These are phyloP conservation scores for Heliconius charithonia DNA, from an alignment of 2,888 invertebrate species.

Conservation along the genomic window DNA sequence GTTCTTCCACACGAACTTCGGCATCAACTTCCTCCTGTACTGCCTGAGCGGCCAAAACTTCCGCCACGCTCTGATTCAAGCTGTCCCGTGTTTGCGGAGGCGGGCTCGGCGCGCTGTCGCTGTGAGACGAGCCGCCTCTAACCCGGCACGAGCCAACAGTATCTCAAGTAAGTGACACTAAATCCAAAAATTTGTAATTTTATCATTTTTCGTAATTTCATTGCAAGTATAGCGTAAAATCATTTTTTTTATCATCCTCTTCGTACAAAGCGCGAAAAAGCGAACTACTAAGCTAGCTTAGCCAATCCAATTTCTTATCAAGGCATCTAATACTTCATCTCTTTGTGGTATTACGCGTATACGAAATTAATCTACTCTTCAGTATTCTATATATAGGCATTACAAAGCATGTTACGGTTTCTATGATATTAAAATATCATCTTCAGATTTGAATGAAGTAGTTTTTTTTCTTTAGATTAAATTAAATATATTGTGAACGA, in stretches of 20 bases:
- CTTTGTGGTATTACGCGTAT: background rate
- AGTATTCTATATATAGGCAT: background rate
- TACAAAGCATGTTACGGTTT: background rate
- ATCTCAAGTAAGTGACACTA: slow-evolving; percentile 61
- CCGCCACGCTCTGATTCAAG: slow-evolving; percentile 81
- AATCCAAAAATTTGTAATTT: background rate
- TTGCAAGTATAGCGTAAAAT: no score
- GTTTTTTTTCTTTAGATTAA: background rate
- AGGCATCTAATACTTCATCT: background rate
- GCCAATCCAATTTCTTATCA: background rate
- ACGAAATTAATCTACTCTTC: background rate
- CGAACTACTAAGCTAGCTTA: background rate
- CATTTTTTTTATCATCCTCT: no score
- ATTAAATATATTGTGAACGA: no score
- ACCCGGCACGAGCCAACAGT: slow-evolving; percentile 56
- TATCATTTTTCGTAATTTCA: no score
- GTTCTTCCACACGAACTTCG: slow-evolving; percentile 92
- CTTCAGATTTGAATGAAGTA: background rate
- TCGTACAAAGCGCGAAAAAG: background rate
- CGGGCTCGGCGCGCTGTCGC: slow-evolving; percentile 47
- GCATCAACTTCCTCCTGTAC: slow-evolving; percentile 92
- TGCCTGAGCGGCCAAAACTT: slow-evolving; percentile 93
- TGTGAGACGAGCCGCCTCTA: slow-evolving; percentile 44
- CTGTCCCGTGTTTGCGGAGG: slow-evolving; percentile 56
- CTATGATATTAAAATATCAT: background rate